Percentiles rank a stretch among this genome's conserved stretches.
Evolutionary conservation across 2,888 invertebrate species (phyloP).

Genomic region (Pocota personata): DNA sequence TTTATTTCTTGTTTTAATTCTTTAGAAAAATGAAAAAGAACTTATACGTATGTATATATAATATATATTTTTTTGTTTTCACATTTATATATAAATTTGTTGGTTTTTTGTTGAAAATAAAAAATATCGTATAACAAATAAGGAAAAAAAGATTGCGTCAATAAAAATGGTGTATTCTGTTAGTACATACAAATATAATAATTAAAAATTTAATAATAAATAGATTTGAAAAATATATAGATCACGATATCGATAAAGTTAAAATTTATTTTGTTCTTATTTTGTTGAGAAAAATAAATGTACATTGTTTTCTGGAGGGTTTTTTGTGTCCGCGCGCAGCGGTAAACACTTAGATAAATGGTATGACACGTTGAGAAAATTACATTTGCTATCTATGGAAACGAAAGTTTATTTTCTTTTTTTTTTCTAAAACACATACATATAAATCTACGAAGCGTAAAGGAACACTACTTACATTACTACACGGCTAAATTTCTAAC

Average conservation of each 20-base stretch:
- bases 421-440: slow-evolving; percentile 62
- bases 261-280: slow-evolving; percentile 25
- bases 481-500: slow-evolving; percentile 54
- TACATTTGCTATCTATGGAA: slow-evolving; percentile 68
- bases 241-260: slow-evolving; percentile 66
- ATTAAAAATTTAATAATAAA: slow-evolving; percentile 66
- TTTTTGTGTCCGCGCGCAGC: slow-evolving; percentile 49
- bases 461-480: slow-evolving; percentile 70
- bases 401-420: slow-evolving; percentile 22
- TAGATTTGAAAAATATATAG: slow-evolving; percentile 69
- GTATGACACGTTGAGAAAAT: slow-evolving; percentile 60
- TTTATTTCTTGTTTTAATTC: slow-evolving; percentile 59
- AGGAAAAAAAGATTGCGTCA: slow-evolving; percentile 59
- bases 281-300: slow-evolving; percentile 48
- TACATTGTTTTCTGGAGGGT: slow-evolving; percentile 64
- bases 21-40: slow-evolving; percentile 73
- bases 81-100: slow-evolving; percentile 30
- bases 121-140: slow-evolving; percentile 46
- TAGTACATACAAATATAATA: slow-evolving; percentile 52
- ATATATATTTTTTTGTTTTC: slow-evolving; percentile 46
- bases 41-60: slow-evolving; percentile 68
- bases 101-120: slow-evolving; percentile 31
- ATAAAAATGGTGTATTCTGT: slow-evolving; percentile 60
- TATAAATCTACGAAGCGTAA: slow-evolving; percentile 74
- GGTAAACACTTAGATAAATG: slow-evolving; percentile 70